Conservation (phyloP, 2,888 invertebrate species). For the Caenorhabditis sulstoni region DNA sequence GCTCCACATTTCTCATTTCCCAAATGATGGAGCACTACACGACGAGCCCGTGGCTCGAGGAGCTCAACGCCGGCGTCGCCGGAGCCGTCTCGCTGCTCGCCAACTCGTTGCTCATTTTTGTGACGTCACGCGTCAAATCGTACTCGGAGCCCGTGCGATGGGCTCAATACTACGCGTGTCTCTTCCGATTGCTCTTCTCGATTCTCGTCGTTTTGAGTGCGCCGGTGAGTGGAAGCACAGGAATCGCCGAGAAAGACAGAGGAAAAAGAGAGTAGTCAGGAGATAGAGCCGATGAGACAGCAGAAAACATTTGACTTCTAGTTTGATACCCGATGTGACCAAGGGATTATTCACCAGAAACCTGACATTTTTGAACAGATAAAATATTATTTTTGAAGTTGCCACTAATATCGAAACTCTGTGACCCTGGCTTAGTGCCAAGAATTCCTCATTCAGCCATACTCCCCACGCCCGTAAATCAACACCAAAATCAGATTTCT, state of each 20-base stretch:
- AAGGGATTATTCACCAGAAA: too few relatives aligned
- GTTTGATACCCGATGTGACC: too few relatives aligned
- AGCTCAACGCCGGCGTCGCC: constrained; percentile 28
- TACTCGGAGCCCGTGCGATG: constrained; percentile 41
- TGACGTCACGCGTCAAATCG: constrained; percentile 35
- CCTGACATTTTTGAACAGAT: constrained; percentile 1
- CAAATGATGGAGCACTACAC: constrained; percentile 53
- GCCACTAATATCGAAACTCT: not conserved
- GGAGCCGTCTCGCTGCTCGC: constrained; percentile 30
- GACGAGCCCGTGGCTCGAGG: constrained; percentile 28
- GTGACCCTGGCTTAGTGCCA: not conserved
- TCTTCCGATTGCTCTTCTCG: constrained; percentile 37
- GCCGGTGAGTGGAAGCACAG: constrained; percentile 54
- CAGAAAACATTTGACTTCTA: too few relatives aligned
- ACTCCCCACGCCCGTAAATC: too few relatives aligned
- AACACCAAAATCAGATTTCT: too few relatives aligned
- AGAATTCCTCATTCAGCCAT: too few relatives aligned
- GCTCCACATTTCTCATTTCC: not conserved
- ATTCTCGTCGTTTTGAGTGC: constrained; percentile 20
- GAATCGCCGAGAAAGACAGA: too few relatives aligned
- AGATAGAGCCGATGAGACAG: too few relatives aligned
- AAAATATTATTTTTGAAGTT: not conserved
- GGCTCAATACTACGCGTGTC: constrained; percentile 32
- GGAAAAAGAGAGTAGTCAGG: too few relatives aligned
- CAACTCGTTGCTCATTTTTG: constrained; percentile 22